A percentile compares a stretch with the other conserved stretches of the same genome.
phyloP scores from a whole-genome alignment of 2,888 invertebrate genomes.

The Cheilosia vernalis region DNA sequence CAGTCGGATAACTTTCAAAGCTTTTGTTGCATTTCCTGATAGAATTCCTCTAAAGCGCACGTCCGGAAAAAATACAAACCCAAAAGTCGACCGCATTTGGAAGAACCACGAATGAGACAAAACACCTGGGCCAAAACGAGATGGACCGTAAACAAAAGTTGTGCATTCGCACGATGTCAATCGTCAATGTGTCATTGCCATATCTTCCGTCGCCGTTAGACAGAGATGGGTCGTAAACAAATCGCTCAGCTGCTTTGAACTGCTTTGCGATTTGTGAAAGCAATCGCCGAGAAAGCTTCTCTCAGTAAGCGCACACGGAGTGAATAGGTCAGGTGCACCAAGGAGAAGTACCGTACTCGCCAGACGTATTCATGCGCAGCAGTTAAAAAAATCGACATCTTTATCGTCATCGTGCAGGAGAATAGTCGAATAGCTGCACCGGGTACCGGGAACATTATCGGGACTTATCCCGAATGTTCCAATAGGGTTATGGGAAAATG shows the following conservation, averaged over 20 bases:
- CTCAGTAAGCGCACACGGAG: conserved; percentile 33
- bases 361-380: conserved; percentile 64
- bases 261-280: background rate
- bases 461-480: background rate
- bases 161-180: conserved; percentile 56
- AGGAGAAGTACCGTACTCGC: conserved; percentile 66
- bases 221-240: conserved; percentile 75
- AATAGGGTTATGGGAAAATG: too few relatives aligned
- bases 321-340: conserved; percentile 71
- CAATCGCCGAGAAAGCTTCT: conserved; percentile 42
- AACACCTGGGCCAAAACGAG: conserved; percentile 54
- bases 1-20: background rate
- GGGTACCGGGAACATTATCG: background rate
- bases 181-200: conserved; percentile 48
- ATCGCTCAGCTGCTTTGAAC: conserved; percentile 62
- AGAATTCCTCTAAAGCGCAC: conserved; percentile 18
- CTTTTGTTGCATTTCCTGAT: background rate
- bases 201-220: conserved; percentile 69
- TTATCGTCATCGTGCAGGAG: background rate
- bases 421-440: background rate
- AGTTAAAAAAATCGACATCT: conserved; percentile 26
- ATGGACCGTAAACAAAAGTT: conserved; percentile 73
- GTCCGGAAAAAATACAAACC: conserved; percentile 37
- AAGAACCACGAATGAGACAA: conserved; percentile 34
- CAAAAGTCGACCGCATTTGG: background rate